Evolutionary conservation across 2,113 vertebrate species (phyloP).

Genomic region (Heptranchias perlo): DNA sequence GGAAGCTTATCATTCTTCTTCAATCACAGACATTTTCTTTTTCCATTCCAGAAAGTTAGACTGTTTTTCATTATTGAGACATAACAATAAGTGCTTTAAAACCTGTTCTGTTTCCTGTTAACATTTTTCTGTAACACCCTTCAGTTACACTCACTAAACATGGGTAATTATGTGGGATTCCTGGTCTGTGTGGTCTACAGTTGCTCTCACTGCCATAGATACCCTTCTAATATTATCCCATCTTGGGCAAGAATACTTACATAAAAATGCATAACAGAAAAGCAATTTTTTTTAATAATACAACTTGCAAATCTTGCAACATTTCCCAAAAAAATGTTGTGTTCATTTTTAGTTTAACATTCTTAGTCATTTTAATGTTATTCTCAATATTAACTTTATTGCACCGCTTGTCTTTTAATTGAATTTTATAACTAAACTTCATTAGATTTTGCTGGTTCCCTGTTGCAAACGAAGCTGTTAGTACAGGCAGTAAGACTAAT

Average conservation of each 20-base stretch:
- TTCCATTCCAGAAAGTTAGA: slow-evolving; percentile 39
- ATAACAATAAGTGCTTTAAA: slow-evolving; percentile 59
- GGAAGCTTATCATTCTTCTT: slow-evolving; percentile 54
- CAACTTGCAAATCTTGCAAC: background rate
- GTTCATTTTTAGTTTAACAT: background rate
- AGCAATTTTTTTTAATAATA: background rate
- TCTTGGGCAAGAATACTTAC: background rate
- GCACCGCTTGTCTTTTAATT: background rate
- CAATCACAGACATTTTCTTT: slow-evolving; percentile 47
- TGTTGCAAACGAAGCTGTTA: background rate
- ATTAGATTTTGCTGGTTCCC: background rate
- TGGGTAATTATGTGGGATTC: slow-evolving; percentile 36
- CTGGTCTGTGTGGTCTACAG: slow-evolving; percentile 14
- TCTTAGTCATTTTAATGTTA: background rate
- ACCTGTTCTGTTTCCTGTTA: slow-evolving; percentile 59
- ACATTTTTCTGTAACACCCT: slow-evolving; percentile 39
- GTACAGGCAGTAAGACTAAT: background rate
- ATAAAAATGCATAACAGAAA: background rate
- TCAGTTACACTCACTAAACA: slow-evolving; percentile 36
- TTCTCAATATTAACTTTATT: background rate
- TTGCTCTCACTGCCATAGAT: slow-evolving; percentile 12
- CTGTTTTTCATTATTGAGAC: slow-evolving; percentile 59
- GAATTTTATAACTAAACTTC: background rate
- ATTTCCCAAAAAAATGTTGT: background rate
- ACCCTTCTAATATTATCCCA: background rate